Evolutionary conservation across 2,113 vertebrate genomes (phyloP).

Genomic region (Antigone vipio): DNA sequence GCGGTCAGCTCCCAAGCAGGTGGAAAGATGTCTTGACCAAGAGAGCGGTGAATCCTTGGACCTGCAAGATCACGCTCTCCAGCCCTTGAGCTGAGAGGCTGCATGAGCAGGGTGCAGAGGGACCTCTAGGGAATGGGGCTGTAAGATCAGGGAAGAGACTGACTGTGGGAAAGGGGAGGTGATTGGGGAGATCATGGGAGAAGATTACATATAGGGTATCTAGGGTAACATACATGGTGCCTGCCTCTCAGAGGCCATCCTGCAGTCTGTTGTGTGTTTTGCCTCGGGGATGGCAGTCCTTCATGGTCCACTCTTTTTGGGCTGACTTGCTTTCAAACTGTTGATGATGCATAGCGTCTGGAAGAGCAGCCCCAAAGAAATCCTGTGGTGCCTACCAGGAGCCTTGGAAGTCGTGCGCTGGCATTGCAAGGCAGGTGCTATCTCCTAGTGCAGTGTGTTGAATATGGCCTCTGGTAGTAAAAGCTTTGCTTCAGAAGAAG

Average conservation of each 20-base stretch:
- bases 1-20: fast-evolving
- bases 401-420: fast-evolving
- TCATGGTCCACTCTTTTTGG: not conserved
- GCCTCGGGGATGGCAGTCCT: not conserved
- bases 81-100: not conserved
- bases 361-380: not conserved
- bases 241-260: not conserved
- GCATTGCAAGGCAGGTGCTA: not conserved
- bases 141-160: not conserved
- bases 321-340: not conserved
- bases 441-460: not conserved
- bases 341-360: not conserved
- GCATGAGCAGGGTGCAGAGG: not conserved
- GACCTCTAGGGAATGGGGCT: not conserved
- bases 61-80: not conserved
- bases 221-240: not conserved
- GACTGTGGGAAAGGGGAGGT: not conserved
- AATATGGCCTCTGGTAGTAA: not conserved
- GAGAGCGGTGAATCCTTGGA: not conserved
- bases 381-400: not conserved
- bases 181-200: not conserved
- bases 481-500: not conserved
- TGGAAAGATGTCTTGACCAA: not conserved
- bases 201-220: not conserved
- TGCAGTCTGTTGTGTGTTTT: not conserved